Evolutionary conservation across 2,888 invertebrate species (phyloP).

Genomic region (Willowsia nigromaculata): DNA sequence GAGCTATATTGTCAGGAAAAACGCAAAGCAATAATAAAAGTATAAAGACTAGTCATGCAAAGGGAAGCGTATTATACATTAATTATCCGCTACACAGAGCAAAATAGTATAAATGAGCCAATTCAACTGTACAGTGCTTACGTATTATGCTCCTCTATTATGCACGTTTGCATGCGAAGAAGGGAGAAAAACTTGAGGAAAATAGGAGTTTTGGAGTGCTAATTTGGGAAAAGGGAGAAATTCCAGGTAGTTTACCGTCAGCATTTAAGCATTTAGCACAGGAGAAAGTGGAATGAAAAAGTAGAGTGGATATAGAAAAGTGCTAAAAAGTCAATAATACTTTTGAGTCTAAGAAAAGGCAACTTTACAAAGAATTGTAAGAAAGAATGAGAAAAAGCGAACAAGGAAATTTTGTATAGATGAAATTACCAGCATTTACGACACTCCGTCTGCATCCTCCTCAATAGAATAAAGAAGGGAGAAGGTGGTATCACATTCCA

Average conservation of each 20-base stretch:
- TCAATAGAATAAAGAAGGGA: neutral
- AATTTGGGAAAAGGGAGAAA: conserved; percentile 18
- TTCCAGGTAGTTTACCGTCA: conserved; percentile 27
- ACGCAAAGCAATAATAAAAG: conserved; percentile 5
- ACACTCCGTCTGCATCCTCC: neutral
- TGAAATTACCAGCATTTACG: neutral
- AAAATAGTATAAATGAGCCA: neutral
- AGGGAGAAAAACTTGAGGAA: conserved; percentile 1
- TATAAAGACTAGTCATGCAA: conserved; percentile 30
- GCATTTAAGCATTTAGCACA: neutral
- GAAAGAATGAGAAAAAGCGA: neutral
- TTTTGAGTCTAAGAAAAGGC: neutral
- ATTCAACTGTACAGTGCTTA: conserved; percentile 12
- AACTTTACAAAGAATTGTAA: neutral
- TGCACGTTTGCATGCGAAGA: neutral
- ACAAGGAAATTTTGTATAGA: neutral
- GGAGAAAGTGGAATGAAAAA: neutral
- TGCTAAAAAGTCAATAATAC: conserved; percentile 5
- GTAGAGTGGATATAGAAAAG: neutral
- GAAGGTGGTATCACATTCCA: neutral
- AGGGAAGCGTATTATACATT: conserved; percentile 38
- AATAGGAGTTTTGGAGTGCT: neutral
- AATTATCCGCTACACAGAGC: conserved; percentile 34
- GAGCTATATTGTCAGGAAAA: neutral
- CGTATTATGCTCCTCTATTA: neutral